A percentile compares a stretch with the other conserved stretches of the same genome.
Evolutionary conservation across 2,797 vertebrate genomes (phyloP).

Genomic region (Microtus obscurus): DNA sequence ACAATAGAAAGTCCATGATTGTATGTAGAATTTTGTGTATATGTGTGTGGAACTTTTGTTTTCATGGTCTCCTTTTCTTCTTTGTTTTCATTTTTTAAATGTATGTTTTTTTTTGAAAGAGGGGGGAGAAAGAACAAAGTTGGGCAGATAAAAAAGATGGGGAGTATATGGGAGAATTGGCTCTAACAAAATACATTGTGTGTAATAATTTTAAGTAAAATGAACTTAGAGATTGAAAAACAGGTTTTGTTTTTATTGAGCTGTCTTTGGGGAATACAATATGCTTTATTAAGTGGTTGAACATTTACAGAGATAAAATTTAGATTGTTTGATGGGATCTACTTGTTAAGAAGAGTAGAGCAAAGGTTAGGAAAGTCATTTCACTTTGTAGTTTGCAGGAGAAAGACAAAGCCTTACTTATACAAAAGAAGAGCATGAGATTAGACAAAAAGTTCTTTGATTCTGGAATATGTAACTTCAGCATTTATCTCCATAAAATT

Average conservation of each 20-base stretch:
- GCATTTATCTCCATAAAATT: not conserved
- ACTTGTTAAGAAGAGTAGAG: not conserved
- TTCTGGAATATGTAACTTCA: not conserved
- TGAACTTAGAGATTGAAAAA: not conserved
- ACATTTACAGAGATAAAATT: not conserved
- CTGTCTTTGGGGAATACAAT: not conserved
- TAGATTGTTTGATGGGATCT: not conserved
- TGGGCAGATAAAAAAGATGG: not conserved
- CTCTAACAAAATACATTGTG: not conserved
- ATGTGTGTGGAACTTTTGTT: too few species aligned
- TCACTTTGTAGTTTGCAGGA: not conserved
- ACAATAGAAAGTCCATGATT: not conserved
- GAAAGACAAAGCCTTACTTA: not conserved
- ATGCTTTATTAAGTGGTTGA: not conserved
- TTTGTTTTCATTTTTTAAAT: not conserved
- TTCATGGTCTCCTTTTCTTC: not conserved
- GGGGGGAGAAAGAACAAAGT: not conserved
- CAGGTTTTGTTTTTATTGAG: not conserved
- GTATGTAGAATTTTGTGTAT: not conserved
- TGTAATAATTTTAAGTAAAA: not conserved
- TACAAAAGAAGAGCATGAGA: not conserved
- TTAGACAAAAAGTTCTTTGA: not conserved
- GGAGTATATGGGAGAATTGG: not conserved
- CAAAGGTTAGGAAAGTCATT: not conserved
- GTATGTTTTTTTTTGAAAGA: not conserved